Conservation (phyloP, 2,888 invertebrate species). For the Drosophila nr. medialis region DNA sequence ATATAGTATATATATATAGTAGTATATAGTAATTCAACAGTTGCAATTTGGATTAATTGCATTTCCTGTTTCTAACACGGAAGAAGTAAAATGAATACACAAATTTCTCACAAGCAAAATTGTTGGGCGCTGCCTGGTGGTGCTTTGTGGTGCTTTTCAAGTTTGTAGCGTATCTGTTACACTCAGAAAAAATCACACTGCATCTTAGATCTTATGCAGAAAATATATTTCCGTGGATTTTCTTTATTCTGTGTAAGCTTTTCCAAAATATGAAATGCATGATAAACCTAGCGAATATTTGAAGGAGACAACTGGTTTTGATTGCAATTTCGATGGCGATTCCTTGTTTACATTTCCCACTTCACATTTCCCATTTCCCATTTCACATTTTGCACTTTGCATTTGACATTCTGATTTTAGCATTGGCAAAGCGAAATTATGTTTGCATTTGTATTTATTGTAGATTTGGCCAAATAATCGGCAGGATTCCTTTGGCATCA, state of each 20-base stretch:
- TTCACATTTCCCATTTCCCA: background rate
- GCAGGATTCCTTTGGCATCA: conserved; percentile 5
- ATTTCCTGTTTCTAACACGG: background rate
- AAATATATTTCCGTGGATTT: background rate
- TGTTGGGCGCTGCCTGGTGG: too few relatives aligned
- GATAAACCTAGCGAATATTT: background rate
- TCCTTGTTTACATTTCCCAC: conserved; percentile 20
- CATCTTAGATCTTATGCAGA: too few relatives aligned
- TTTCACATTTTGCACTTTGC: conserved; percentile 1
- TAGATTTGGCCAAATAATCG: conserved; percentile 42
- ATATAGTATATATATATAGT: background rate
- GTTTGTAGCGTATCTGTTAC: background rate
- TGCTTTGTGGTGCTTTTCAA: too few relatives aligned
- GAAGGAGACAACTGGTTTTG: background rate
- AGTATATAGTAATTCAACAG: too few relatives aligned
- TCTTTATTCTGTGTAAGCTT: too few relatives aligned
- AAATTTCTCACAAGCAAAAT: background rate
- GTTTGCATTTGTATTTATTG: conserved; percentile 51
- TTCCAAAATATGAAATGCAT: too few relatives aligned
- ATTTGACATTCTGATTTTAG: conserved; percentile 7
- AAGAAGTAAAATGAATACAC: background rate
- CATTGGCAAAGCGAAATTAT: conserved; percentile 32
- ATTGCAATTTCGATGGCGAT: conserved; percentile 5
- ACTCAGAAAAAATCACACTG: background rate
- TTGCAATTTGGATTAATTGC: background rate